Percentiles rank a stretch among this genome's conserved stretches.
Evolutionary conservation across 2,888 invertebrate species (phyloP).

Genomic region (Aplocera efformata): DNA sequence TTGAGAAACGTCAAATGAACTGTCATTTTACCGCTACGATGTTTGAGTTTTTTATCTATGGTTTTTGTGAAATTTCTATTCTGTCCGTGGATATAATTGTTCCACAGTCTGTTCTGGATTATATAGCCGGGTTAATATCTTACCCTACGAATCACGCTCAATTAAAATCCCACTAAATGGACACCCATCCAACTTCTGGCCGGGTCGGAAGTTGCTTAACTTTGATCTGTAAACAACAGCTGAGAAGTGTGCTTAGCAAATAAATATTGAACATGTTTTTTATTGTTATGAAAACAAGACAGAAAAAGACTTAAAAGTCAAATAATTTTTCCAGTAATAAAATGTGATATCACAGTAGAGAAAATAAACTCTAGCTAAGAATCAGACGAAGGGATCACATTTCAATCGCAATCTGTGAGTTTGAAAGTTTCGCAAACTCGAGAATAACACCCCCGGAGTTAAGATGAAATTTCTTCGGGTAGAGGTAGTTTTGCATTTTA

Average conservation of each 20-base stretch:
- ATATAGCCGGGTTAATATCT: constrained; percentile 2
- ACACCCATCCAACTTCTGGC: too few species aligned
- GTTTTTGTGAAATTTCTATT: too few species aligned
- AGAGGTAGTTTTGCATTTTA: constrained; percentile 21
- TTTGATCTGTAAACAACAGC: too few species aligned
- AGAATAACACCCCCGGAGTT: constrained; percentile 28
- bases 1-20: constrained; percentile 25
- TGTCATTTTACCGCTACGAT: constrained; percentile 27
- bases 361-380: constrained; percentile 15
- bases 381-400: constrained; percentile 23
- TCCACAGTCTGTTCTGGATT: constrained; percentile 1
- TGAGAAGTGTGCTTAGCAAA: too few species aligned
- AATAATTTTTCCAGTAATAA: constrained; percentile 2
- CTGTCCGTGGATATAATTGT: too few species aligned
- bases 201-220: too few species aligned
- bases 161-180: constrained; percentile 8
- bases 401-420: constrained; percentile 26
- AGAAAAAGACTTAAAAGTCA: too few species aligned
- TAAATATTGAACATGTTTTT: too few species aligned
- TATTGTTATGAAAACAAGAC: too few species aligned
- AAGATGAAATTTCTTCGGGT: constrained; percentile 21
- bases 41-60: constrained; percentile 12
- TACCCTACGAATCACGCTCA: constrained; percentile 5
- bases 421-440: constrained; percentile 25
- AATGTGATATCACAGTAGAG: constrained; percentile 4